These are phyloP conservation scores for Struthidea cinerea DNA, from an alignment of 2,113 vertebrate species.

Conservation along the genomic window DNA sequence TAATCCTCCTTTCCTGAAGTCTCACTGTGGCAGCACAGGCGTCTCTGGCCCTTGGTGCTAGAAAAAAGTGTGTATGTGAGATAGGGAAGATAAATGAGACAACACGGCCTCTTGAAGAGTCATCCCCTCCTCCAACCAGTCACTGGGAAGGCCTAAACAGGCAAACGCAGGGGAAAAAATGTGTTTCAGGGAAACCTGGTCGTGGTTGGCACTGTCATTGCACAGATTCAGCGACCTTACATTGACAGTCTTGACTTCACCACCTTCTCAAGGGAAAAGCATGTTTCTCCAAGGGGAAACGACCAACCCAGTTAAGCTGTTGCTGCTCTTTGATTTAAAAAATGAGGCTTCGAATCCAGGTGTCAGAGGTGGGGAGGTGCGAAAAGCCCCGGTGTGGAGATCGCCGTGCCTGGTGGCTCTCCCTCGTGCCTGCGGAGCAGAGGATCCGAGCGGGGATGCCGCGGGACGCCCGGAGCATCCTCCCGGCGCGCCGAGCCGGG, in stretches of 20 bases:
- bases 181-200: neutral
- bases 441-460: rapidly evolving
- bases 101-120: neutral
- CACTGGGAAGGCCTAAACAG: neutral
- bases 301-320: neutral
- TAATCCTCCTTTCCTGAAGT: neutral
- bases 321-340: neutral
- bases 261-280: neutral
- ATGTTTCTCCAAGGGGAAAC: neutral
- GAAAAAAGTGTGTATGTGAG: neutral
- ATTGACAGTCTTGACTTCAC: neutral
- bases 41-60: neutral
- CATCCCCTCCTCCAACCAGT: neutral
- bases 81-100: neutral
- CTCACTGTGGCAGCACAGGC: neutral
- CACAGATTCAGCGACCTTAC: neutral
- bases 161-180: neutral
- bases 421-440: neutral
- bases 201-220: neutral
- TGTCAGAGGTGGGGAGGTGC: neutral
- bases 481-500: neutral
- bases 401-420: neutral
- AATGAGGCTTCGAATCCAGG: neutral
- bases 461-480: rapidly evolving
- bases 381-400: neutral